Conservation (phyloP, 2,888 invertebrate genomes). For the Aelia acuminata region DNA sequence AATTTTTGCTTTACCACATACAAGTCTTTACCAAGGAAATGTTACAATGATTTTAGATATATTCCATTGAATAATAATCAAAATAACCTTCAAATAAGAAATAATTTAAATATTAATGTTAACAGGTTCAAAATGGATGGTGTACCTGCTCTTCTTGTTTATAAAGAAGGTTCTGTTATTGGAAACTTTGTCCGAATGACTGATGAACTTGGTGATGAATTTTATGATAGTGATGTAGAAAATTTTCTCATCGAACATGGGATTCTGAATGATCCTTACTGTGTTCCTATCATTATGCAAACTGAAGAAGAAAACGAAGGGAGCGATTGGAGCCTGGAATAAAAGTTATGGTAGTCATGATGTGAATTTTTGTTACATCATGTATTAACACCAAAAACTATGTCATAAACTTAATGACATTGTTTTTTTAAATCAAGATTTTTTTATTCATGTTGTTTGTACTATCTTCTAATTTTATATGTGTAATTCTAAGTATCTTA, state of each 20-base stretch:
- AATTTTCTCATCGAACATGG: slow-evolving; percentile 90
- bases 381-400: background rate
- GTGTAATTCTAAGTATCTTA: background rate
- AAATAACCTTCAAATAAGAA: background rate
- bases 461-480: slow-evolving; percentile 38
- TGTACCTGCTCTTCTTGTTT: slow-evolving; percentile 91
- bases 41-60: background rate
- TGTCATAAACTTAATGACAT: slow-evolving; percentile 18
- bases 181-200: slow-evolving; percentile 92
- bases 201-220: slow-evolving; percentile 91
- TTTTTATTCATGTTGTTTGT: slow-evolving; percentile 2
- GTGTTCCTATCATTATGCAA: slow-evolving; percentile 70
- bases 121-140: slow-evolving; percentile 87
- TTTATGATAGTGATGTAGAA: slow-evolving; percentile 91
- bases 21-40: background rate
- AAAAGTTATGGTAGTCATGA: background rate
- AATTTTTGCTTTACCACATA: background rate
- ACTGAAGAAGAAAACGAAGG: slow-evolving; percentile 61
- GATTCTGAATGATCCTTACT: slow-evolving; percentile 78
- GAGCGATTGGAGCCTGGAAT: slow-evolving; percentile 64
- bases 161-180: slow-evolving; percentile 90
- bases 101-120: slow-evolving; percentile 4
- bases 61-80: background rate
- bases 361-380: background rate
- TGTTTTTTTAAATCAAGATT: background rate